Evolutionary conservation across 1,140 invertebrate genomes (phyloP).

Genomic region (Ditylenchus dipsaci): DNA sequence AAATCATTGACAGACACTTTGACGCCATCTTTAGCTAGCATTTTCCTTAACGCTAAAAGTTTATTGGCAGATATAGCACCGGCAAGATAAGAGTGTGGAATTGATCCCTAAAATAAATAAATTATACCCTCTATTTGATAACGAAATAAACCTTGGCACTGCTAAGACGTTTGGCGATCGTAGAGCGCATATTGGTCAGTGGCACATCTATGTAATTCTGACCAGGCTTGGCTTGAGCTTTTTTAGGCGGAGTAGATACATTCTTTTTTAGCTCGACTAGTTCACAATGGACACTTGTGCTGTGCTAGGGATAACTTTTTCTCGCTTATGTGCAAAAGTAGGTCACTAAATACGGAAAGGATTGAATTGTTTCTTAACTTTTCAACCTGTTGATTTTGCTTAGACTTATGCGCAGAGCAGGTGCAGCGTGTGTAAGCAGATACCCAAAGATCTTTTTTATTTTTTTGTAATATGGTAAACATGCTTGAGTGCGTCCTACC

Average conservation of each 20-base stretch:
- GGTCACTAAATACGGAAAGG: slow-evolving; percentile 23
- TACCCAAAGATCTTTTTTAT: too few relatives aligned
- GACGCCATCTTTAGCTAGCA: slow-evolving; percentile 59
- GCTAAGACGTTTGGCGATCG: slow-evolving; percentile 80
- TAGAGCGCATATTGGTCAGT: slow-evolving; percentile 75
- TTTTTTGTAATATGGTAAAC: too few relatives aligned
- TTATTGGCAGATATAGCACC: slow-evolving; percentile 78
- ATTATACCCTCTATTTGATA: neutral
- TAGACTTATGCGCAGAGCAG: too few relatives aligned
- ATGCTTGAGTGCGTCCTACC: too few relatives aligned
- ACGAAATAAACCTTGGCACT: slow-evolving; percentile 72
- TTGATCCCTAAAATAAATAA: slow-evolving; percentile 76
- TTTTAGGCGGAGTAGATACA: slow-evolving; percentile 29
- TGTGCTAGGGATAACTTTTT: slow-evolving; percentile 19
- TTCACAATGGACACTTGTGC: neutral
- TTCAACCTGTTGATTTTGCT: too few relatives aligned
- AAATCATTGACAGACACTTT: slow-evolving; percentile 93
- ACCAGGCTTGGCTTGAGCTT: neutral
- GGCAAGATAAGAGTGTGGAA: slow-evolving; percentile 91
- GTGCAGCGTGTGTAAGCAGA: too few relatives aligned
- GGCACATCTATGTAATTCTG: slow-evolving; percentile 72
- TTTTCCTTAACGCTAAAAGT: slow-evolving; percentile 62
- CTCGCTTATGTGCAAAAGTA: slow-evolving; percentile 20
- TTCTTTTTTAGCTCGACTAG: neutral
- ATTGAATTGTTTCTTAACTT: slow-evolving; percentile 1